Percentiles rank a stretch among this genome's conserved stretches.
Conservation (phyloP, 2,113 vertebrate species). For the Dolichotis patagonum region DNA sequence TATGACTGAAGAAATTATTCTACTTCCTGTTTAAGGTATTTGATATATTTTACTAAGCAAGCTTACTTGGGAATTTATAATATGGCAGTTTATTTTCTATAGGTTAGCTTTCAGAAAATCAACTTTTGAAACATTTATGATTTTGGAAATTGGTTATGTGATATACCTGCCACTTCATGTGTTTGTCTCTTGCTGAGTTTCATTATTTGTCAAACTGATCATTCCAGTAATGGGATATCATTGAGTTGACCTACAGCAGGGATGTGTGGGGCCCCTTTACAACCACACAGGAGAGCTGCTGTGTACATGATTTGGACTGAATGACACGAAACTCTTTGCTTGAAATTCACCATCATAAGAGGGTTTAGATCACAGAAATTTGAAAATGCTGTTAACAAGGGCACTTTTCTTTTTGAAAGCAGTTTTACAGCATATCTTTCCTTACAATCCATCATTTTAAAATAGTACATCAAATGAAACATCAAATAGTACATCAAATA, state of each 20-base stretch:
- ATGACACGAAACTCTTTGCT: background rate
- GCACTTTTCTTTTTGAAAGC: background rate
- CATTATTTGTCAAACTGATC: conserved; percentile 9
- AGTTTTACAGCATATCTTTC: background rate
- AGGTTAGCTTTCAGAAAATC: conserved; percentile 56
- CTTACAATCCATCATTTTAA: background rate
- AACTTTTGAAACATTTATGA: conserved; percentile 56
- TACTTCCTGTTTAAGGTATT: background rate
- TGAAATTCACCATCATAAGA: background rate
- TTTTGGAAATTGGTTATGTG: conserved; percentile 58
- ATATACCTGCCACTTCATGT: conserved; percentile 43
- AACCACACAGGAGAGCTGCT: background rate
- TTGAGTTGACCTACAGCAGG: background rate
- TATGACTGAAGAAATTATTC: background rate
- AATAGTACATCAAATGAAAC: conserved; percentile 6
- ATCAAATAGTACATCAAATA: background rate
- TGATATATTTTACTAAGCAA: conserved; percentile 1
- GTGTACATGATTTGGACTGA: background rate
- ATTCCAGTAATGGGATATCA: conserved; percentile 31
- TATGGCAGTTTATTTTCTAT: background rate
- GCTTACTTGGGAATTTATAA: background rate
- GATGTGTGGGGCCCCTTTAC: rapidly evolving
- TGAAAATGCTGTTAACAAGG: background rate
- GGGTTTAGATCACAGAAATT: background rate
- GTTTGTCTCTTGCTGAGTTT: conserved; percentile 29